Percentiles rank a stretch among this genome's conserved stretches.
Conservation (phyloP, 2,113 vertebrate genomes). For the Carassius auratus region DNA sequence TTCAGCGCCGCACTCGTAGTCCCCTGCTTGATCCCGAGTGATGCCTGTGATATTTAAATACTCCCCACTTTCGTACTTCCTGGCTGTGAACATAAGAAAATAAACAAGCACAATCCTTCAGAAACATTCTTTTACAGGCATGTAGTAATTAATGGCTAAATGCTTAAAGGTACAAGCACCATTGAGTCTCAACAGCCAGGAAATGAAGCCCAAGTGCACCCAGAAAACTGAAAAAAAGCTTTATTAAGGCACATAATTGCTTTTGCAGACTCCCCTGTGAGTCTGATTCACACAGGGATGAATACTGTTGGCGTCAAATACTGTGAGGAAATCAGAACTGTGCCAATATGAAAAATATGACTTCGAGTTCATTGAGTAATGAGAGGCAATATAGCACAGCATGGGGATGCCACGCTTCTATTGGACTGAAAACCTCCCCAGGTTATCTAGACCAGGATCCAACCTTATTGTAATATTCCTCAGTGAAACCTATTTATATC, state of each 20-base stretch:
- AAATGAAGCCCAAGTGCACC: neutral
- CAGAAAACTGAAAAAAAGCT: slow-evolving; percentile 1
- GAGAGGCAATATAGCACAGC: slow-evolving; percentile 56
- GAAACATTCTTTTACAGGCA: neutral
- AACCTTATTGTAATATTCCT: slow-evolving; percentile 66
- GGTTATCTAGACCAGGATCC: slow-evolving; percentile 65
- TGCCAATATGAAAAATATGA: slow-evolving; percentile 53
- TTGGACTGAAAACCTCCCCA: slow-evolving; percentile 36
- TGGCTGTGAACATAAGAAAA: slow-evolving; percentile 75
- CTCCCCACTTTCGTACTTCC: slow-evolving; percentile 91
- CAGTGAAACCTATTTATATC: slow-evolving; percentile 67
- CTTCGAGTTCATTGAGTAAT: slow-evolving; percentile 42
- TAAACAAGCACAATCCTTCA: neutral
- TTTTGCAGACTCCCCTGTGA: slow-evolving; percentile 21
- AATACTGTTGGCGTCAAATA: slow-evolving; percentile 48
- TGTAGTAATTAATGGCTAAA: slow-evolving; percentile 5
- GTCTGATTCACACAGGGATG: slow-evolving; percentile 35
- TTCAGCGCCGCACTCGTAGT: slow-evolving; percentile 94
- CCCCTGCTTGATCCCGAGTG: slow-evolving; percentile 94
- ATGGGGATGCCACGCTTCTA: slow-evolving; percentile 48
- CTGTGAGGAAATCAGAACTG: slow-evolving; percentile 31
- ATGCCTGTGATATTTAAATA: slow-evolving; percentile 96
- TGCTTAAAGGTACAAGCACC: slow-evolving; percentile 1
- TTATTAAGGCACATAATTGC: slow-evolving; percentile 38
- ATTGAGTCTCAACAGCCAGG: neutral